Conservation (phyloP, 1,140 invertebrate species). For the Conus betulinus region DNA sequence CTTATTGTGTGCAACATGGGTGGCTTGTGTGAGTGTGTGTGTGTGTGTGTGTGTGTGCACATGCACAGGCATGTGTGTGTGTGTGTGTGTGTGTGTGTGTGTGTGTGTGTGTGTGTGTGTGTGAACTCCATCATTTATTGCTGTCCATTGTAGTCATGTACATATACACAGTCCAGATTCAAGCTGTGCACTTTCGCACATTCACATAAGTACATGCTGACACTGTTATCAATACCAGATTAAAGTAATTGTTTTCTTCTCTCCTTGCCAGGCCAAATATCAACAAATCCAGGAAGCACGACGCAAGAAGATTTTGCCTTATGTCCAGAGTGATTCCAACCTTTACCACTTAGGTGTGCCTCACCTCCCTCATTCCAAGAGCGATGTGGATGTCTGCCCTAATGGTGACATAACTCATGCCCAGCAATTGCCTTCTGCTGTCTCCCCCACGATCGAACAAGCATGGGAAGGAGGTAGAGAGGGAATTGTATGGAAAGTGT, state of each 20-base stretch:
- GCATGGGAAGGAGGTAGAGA: slow-evolving; percentile 34
- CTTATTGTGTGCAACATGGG: no score
- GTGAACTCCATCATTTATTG: no score
- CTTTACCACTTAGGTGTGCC: slow-evolving; percentile 42
- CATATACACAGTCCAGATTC: no score
- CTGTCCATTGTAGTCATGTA: no score
- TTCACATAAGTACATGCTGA: no score
- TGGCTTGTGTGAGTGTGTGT: no score
- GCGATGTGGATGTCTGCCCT: slow-evolving; percentile 43
- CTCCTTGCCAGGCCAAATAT: slow-evolving; percentile 82
- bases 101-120: no score
- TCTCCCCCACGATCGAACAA: not conserved
- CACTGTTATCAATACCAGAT: no score
- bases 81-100: no score
- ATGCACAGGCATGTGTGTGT: not conserved
- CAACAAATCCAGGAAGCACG: slow-evolving; percentile 81
- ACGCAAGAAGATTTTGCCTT: slow-evolving; percentile 60
- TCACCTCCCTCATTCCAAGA: slow-evolving; percentile 56
- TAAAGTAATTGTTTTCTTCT: no score
- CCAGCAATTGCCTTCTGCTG: not conserved
- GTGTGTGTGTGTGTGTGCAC: not conserved
- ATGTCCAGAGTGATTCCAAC: slow-evolving; percentile 63
- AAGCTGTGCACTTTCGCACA: no score
- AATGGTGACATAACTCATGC: not conserved
- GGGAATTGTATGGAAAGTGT: not conserved